Base-by-base conservation (phyloP, 1,140 invertebrate genomes). In the Temnothorax curvispinosus region DNA sequence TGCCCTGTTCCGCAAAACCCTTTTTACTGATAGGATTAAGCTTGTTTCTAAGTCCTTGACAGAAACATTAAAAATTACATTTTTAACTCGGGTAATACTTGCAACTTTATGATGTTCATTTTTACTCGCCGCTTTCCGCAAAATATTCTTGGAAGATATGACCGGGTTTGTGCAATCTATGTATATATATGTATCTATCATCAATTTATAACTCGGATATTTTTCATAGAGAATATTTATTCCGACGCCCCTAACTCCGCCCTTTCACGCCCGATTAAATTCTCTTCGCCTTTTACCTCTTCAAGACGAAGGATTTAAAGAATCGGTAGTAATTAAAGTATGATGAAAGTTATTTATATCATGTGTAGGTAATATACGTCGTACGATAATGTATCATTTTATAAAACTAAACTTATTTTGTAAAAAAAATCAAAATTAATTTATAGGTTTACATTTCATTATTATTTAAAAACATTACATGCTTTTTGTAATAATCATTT, bases 21-120 rank as follows among this genome's bases (percentile, higher is more conserved):
- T 21, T 41, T 50, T 56, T 58, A 44, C 58, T 35, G 50, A 47
- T 13, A 47, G 44, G 58, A 89, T 78, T 47, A 84, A 84, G 80
- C 80, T 84, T 84, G 80, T 74, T 84, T 84, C 69, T 60, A 74
- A 84, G 41, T 60, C 41, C 65, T 47, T 21, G 69, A 84, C 54
- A 56, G 56, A 47, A 38, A n/a, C 32, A 84, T 84, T 84, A 84
- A 84, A 84, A 60, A 84, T 75, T 75, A 38, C 41, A n/a, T 75
- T 75, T 84, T 74, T 69, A 75, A 35, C 69, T 75, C 41, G 18
- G n/a, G 38, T 62, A 60, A 44, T 41, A 50, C 41, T 74, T 75
- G 18, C 80, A 84, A 84, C 27, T 56, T 75, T 44, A 38, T 44
- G 47, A 84, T 13, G 15, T 47, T 50, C 41, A 74, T 82, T 82